Conservation (phyloP, 1,140 invertebrate species). For the Leptinotarsa lineolata region DNA sequence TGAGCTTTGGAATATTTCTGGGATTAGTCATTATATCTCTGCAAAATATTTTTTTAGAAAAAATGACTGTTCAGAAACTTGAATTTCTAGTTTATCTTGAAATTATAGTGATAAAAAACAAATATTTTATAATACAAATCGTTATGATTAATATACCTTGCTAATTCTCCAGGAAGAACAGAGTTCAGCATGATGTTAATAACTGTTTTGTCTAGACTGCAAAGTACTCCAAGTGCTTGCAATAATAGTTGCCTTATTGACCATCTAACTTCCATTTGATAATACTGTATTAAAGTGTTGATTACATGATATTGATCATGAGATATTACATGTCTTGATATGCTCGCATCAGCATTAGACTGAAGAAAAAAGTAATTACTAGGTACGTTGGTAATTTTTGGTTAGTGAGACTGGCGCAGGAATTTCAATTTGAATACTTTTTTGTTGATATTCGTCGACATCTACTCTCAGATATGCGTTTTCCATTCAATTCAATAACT, state of each 20-base stretch:
- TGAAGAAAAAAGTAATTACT: slow-evolving; percentile 50
- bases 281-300: slow-evolving; percentile 81
- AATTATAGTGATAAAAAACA: too few species aligned
- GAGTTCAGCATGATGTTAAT: slow-evolving; percentile 82
- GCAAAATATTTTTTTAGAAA: slow-evolving; percentile 29
- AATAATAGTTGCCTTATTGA: slow-evolving; percentile 78
- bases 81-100: too few species aligned
- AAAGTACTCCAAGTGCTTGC: slow-evolving; percentile 85
- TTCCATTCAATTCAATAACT: too few species aligned
- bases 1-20: slow-evolving; percentile 70
- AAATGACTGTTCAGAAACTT: background rate
- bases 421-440: too few species aligned
- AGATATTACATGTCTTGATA: slow-evolving; percentile 76
- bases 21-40: slow-evolving; percentile 76
- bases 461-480: too few species aligned
- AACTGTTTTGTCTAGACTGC: slow-evolving; percentile 77
- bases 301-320: slow-evolving; percentile 77
- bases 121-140: too few species aligned
- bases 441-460: too few species aligned
- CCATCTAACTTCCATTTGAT: slow-evolving; percentile 90
- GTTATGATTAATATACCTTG: slow-evolving; percentile 59
- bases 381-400: too few species aligned
- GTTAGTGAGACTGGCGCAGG: too few species aligned
- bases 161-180: slow-evolving; percentile 84
- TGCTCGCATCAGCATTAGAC: slow-evolving; percentile 83